Conservation (phyloP, 23 tunicate genomes). For the Styela clava region DNA sequence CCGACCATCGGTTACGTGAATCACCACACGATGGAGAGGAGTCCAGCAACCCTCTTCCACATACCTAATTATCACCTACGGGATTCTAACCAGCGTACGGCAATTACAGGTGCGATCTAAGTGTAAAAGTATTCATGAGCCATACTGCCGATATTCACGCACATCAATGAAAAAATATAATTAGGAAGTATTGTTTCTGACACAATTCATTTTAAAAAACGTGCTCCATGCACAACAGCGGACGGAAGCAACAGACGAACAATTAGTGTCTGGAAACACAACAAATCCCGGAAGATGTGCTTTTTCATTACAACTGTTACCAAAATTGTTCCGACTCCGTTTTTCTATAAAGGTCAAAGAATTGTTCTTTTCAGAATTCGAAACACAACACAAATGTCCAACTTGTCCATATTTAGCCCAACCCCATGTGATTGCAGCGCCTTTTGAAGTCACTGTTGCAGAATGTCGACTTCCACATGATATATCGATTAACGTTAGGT, state of each 20-base stretch:
- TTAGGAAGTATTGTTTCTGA: too few relatives aligned
- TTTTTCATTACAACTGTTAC: neutral
- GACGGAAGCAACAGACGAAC: neutral
- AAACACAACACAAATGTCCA: conserved; percentile 45
- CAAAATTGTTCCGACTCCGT: neutral
- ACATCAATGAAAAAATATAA: too few relatives aligned
- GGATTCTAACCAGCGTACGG: too few relatives aligned
- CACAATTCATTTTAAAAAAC: neutral
- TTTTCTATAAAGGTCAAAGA: neutral
- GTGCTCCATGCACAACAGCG: neutral
- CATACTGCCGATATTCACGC: too few relatives aligned
- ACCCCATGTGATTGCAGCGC: conserved; percentile 71
- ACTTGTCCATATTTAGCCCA: conserved; percentile 87
- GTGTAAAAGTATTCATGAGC: too few relatives aligned
- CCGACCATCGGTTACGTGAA: too few relatives aligned
- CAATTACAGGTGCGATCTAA: too few relatives aligned
- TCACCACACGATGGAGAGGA: too few relatives aligned
- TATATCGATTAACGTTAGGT: conserved; percentile 40
- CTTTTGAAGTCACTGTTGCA: conserved; percentile 44
- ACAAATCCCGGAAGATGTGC: neutral
- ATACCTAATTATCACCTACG: too few relatives aligned
- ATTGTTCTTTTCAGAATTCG: neutral
- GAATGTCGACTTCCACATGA: conserved; percentile 74
- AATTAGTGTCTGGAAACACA: neutral
- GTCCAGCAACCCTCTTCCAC: too few relatives aligned